Percentiles rank a stretch among this genome's conserved stretches.
These are phyloP conservation scores for Cinclus mexicanus DNA, from an alignment of 2,113 vertebrate genomes.

Conservation along the genomic window DNA sequence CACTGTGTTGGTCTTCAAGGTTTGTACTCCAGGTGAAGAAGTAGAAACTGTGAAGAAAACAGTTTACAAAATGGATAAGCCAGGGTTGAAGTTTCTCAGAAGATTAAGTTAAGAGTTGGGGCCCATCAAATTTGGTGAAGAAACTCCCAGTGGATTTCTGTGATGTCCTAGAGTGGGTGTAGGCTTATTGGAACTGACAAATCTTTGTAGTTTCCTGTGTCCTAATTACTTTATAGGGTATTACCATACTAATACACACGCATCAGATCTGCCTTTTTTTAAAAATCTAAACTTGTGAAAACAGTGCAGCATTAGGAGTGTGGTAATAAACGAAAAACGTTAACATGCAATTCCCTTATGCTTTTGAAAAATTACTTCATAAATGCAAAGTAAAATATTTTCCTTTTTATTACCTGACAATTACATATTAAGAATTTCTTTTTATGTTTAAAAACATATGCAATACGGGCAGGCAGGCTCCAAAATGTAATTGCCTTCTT, in stretches of 20 bases:
- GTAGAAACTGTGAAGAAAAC: not conserved
- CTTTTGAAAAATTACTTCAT: conserved; percentile 87
- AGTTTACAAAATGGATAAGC: not conserved
- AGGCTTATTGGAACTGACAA: not conserved
- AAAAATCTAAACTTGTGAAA: conserved; percentile 76
- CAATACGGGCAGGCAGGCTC: conserved; percentile 77
- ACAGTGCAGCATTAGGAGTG: conserved; percentile 76
- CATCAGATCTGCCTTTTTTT: conserved; percentile 33
- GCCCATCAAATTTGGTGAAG: not conserved
- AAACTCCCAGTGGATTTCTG: not conserved
- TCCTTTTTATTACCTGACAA: conserved; percentile 87
- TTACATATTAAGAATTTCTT: conserved; percentile 88
- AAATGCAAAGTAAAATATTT: conserved; percentile 85
- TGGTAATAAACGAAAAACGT: conserved; percentile 80
- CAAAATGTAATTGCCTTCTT: conserved; percentile 86
- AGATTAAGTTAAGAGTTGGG: conserved; percentile 9
- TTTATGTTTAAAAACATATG: conserved; percentile 87
- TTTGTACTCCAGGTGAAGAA: not conserved
- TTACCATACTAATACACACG: conserved; percentile 66
- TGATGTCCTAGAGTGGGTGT: not conserved
- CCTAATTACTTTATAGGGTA: conserved; percentile 67
- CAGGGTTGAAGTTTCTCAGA: not conserved
- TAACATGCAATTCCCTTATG: conserved; percentile 84
- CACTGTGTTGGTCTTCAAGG: accelerated
- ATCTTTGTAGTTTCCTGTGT: conserved; percentile 19